Percentiles rank a stretch among this genome's conserved stretches.
Conservation (phyloP, 1,140 invertebrate genomes). For the Platyscapa corneri region DNA sequence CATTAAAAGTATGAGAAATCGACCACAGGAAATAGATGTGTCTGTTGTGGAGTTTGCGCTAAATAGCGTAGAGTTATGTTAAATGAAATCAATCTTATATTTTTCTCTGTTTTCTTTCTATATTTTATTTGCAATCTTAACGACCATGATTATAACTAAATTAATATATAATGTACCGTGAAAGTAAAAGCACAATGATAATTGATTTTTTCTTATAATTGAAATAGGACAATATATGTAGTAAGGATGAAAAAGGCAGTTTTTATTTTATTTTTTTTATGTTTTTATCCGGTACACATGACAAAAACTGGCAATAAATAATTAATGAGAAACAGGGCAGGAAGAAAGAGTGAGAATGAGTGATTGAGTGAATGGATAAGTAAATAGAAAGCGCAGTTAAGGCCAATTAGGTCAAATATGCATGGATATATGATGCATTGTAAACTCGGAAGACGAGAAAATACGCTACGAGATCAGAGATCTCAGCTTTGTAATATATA, state of each 20-base stretch:
- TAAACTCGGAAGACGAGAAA: conserved; percentile 13
- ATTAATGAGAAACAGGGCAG: not conserved
- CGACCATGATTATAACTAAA: not conserved
- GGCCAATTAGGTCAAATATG: not conserved
- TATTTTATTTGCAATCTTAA: not conserved
- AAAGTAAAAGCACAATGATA: not conserved
- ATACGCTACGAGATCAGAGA: conserved; percentile 53
- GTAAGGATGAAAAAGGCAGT: not conserved
- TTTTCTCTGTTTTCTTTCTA: conserved; percentile 37
- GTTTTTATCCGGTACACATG: not conserved
- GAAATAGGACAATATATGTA: not conserved
- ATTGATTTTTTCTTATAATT: not conserved
- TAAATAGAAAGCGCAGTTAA: not conserved
- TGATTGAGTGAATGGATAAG: not conserved
- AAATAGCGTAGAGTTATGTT: conserved; percentile 45
- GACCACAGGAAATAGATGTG: not conserved
- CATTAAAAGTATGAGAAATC: conserved; percentile 6
- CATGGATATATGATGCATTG: not conserved
- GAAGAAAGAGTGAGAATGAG: not conserved
- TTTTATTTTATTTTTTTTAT: conserved; percentile 24
- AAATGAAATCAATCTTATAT: not conserved
- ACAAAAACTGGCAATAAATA: conserved; percentile 27
- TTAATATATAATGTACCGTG: not conserved
- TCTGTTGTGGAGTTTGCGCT: conserved; percentile 46
- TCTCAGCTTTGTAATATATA: conserved; percentile 58